Percentiles rank a stretch among this genome's conserved stretches.
Evolutionary conservation across 2,888 invertebrate genomes (phyloP).

Genomic region (Drosophila neoperkinsi): DNA sequence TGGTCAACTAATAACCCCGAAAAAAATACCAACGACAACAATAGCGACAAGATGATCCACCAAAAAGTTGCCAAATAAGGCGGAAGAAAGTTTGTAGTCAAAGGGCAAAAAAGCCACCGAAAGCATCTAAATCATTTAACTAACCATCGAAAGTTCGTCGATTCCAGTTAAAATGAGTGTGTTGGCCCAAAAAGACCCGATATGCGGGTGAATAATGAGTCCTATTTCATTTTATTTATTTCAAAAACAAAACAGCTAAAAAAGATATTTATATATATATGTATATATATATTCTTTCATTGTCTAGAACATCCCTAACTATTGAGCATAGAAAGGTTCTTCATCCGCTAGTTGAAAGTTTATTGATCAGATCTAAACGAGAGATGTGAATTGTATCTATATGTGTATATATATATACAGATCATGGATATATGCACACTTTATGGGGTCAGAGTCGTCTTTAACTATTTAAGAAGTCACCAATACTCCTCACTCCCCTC

Average conservation of each 20-base stretch:
- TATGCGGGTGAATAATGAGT: neutral
- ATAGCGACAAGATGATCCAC: neutral
- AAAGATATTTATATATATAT: too few relatives aligned
- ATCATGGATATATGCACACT: neutral
- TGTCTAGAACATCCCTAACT: neutral
- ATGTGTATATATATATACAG: neutral
- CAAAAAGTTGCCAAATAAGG: slow-evolving; percentile 26
- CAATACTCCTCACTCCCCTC: neutral
- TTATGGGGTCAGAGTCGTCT: neutral
- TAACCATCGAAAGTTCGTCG: slow-evolving; percentile 37
- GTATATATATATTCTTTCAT: neutral
- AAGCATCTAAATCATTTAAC: slow-evolving; percentile 14
- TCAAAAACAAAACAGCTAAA: neutral
- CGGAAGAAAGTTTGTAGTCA: slow-evolving; percentile 53
- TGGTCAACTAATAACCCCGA: slow-evolving; percentile 69
- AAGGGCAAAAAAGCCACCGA: slow-evolving; percentile 17
- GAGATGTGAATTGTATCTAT: neutral
- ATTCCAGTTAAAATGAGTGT: slow-evolving; percentile 1
- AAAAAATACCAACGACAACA: neutral
- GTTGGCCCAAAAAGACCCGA: neutral
- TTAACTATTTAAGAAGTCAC: neutral
- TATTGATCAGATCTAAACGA: neutral
- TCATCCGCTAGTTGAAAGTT: neutral
- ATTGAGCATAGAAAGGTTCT: neutral
- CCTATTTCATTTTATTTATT: neutral